Evolutionary conservation across 2,888 invertebrate genomes (phyloP).

Genomic region (Tetanocera ferruginea): DNA sequence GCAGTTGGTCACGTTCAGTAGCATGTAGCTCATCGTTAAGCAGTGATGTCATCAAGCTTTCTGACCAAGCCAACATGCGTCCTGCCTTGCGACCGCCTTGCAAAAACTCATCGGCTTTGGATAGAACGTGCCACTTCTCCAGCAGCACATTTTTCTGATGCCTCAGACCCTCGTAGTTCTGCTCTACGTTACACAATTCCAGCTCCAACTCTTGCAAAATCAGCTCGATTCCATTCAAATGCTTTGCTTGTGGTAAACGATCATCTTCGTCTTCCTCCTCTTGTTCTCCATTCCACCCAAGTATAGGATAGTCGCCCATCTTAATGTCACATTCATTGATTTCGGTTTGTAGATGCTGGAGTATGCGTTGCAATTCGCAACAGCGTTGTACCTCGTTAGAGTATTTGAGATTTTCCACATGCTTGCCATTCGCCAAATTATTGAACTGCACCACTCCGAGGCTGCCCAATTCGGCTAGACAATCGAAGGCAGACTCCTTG

Average conservation of each 20-base stretch:
- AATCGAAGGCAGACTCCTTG: conserved; percentile 57
- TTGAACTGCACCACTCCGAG: conserved; percentile 58
- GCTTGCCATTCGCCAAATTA: conserved; percentile 47
- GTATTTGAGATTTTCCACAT: conserved; percentile 52
- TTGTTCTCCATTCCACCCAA: conserved; percentile 14
- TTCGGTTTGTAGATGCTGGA: conserved; percentile 51
- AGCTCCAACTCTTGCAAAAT: conserved; percentile 47
- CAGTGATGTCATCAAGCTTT: conserved; percentile 51
- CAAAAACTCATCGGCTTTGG: conserved; percentile 55
- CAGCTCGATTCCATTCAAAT: conserved; percentile 51
- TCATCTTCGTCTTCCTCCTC: conserved; percentile 49
- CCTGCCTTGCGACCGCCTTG: conserved; percentile 41
- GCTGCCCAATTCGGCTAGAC: conserved; percentile 56
- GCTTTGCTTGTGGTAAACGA: conserved; percentile 49
- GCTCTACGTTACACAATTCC: conserved; percentile 52
- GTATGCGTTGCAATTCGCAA: conserved; percentile 54
- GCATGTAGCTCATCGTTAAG: conserved; percentile 53
- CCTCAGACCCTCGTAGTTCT: conserved; percentile 49
- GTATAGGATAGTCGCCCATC: conserved; percentile 46
- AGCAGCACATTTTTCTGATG: conserved; percentile 45
- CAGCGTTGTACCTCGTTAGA: conserved; percentile 53
- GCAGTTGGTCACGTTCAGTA: conserved; percentile 19
- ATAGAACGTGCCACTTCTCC: conserved; percentile 56
- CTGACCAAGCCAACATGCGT: conserved; percentile 53
- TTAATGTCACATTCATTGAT: conserved; percentile 48